Evolutionary conservation across 2,797 vertebrate genomes (phyloP).

Genomic region (Sphenopsis melanotis): DNA sequence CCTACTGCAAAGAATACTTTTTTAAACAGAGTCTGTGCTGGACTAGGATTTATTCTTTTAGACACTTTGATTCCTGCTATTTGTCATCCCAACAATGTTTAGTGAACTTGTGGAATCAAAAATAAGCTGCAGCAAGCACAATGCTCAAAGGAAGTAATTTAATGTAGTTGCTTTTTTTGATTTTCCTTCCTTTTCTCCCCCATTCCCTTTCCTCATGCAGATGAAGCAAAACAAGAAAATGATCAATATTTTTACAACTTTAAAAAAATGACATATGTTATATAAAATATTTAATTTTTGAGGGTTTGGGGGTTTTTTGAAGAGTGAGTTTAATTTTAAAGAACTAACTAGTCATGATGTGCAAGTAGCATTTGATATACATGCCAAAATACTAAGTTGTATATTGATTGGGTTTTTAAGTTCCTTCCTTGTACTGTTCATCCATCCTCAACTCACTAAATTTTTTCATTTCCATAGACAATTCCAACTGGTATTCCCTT

Average conservation of each 20-base stretch:
- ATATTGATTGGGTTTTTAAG: neutral
- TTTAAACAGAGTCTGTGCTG: neutral
- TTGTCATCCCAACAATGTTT: neutral
- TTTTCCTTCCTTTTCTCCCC: neutral
- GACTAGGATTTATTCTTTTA: neutral
- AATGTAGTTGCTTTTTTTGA: neutral
- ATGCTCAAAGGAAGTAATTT: neutral
- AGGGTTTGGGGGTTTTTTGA: accelerated
- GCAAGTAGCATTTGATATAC: neutral
- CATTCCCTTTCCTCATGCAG: neutral
- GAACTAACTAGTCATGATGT: neutral
- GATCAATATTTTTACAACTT: neutral
- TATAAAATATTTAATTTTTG: neutral
- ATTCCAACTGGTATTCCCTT: neutral
- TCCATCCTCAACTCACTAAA: neutral
- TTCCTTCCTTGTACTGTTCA: neutral
- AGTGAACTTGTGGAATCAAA: neutral
- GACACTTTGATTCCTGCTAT: neutral
- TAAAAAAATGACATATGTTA: neutral
- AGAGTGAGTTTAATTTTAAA: neutral
- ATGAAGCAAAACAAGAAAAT: neutral
- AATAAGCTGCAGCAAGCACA: neutral
- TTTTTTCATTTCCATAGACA: neutral
- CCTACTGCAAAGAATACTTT: neutral
- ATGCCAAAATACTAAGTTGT: neutral